Evolutionary conservation across 2,888 invertebrate genomes (phyloP).

Genomic region (Gisinianus flammeolus): DNA sequence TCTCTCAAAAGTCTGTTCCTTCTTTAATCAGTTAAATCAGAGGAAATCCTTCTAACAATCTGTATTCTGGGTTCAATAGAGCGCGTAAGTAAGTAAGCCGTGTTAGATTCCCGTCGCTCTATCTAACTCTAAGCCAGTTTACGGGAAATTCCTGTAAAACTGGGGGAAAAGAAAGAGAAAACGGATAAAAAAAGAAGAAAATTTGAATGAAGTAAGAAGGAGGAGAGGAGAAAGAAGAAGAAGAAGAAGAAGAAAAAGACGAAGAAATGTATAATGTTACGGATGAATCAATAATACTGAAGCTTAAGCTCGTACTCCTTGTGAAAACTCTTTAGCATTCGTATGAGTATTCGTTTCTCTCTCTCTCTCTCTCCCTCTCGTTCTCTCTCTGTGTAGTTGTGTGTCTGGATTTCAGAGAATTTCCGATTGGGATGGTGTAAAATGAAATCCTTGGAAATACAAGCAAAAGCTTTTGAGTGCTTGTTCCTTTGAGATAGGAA

Average conservation of each 20-base stretch:
- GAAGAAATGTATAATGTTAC: neutral
- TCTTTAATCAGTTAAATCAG: too few species aligned
- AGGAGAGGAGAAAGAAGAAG: neutral
- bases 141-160: neutral
- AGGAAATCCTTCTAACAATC: too few species aligned
- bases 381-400: too few species aligned
- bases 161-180: neutral
- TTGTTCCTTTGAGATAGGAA: neutral
- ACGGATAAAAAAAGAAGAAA: too few species aligned
- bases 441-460: conserved; percentile 10
- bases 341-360: neutral
- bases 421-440: conserved; percentile 1
- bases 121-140: neutral
- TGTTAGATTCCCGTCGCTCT: neutral
- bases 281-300: conserved; percentile 19
- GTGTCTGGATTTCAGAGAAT: neutral
- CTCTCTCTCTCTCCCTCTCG: too few species aligned
- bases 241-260: neutral
- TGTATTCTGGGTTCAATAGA: too few species aligned
- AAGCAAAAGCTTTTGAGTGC: conserved; percentile 21
- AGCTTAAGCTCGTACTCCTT: neutral
- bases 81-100: conserved; percentile 4
- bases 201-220: too few species aligned
- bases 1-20: too few species aligned
- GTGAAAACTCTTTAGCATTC: neutral